phyloP scores from a whole-genome alignment of 2,797 vertebrate species.

The Simalia tracyae region DNA sequence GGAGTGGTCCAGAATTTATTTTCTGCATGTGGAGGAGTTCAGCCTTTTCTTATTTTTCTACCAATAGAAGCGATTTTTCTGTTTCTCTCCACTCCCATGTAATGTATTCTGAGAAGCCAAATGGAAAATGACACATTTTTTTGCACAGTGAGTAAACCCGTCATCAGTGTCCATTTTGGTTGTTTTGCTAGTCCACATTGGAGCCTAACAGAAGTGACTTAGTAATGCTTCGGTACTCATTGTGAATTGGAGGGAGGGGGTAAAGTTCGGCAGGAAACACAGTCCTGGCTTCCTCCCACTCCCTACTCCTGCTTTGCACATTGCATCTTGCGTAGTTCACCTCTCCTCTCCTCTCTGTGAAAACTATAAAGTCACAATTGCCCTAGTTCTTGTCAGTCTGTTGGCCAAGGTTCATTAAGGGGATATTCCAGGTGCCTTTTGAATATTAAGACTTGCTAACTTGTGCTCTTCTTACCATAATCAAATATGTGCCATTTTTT shows the following conservation, averaged over 20 bases:
- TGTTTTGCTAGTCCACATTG: not conserved
- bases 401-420: not conserved
- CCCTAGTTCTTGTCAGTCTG: not conserved
- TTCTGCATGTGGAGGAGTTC: constrained; percentile 13
- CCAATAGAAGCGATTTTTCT: too few species aligned
- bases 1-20: not conserved
- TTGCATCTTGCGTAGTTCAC: not conserved
- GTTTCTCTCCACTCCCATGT: not conserved
- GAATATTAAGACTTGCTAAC: not conserved
- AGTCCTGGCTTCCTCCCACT: not conserved
- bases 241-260: not conserved
- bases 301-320: not conserved
- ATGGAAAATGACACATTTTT: not conserved
- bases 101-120: not conserved
- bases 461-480: not conserved
- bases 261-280: constrained; percentile 2
- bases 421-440: not conserved
- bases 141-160: not conserved
- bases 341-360: not conserved
- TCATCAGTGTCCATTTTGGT: not conserved
- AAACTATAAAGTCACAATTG: not conserved
- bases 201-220: not conserved
- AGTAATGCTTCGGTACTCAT: not conserved
- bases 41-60: not conserved
- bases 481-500: not conserved